Conservation (phyloP, 2,797 vertebrate species). For the Rhinophrynus dorsalis region DNA sequence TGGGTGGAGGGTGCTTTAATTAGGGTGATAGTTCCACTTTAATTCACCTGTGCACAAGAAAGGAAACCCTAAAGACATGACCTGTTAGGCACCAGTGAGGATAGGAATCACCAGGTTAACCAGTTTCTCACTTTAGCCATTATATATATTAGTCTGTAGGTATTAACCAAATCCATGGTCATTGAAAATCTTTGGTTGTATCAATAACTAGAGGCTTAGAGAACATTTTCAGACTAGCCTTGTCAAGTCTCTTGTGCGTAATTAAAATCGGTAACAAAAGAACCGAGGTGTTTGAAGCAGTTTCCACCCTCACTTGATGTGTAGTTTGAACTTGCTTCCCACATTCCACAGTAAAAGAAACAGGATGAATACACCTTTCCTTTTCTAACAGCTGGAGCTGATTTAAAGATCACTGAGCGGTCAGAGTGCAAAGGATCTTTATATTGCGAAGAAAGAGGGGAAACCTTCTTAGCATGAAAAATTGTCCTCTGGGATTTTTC, state of each 20-base stretch:
- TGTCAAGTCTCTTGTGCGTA: conserved; percentile 40
- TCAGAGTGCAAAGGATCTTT: not conserved
- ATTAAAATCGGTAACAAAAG: conserved; percentile 37
- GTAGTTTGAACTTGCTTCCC: conserved; percentile 38
- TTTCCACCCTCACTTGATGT: conserved; percentile 39
- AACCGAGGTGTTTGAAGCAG: conserved; percentile 38
- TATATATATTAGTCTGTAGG: too few relatives aligned
- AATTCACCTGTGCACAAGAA: too few relatives aligned
- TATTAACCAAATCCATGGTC: too few relatives aligned
- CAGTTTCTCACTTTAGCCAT: too few relatives aligned
- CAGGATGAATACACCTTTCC: conserved; percentile 48
- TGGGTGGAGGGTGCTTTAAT: too few relatives aligned
- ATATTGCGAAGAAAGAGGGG: not conserved
- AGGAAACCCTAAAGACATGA: too few relatives aligned
- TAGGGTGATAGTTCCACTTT: too few relatives aligned
- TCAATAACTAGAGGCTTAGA: not conserved
- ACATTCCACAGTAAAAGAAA: conserved; percentile 35
- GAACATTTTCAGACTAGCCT: conserved; percentile 22
- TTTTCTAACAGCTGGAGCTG: conserved; percentile 25
- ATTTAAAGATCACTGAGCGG: conserved; percentile 22
- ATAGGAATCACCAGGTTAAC: too few relatives aligned
- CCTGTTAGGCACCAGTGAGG: too few relatives aligned
- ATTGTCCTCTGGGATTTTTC: too few relatives aligned
- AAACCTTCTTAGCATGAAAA: not conserved
- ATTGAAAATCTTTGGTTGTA: not conserved